A percentile compares a stretch with the other conserved stretches of the same genome.
Conservation (phyloP, 2,797 vertebrate genomes). For the Mycteria americana region DNA sequence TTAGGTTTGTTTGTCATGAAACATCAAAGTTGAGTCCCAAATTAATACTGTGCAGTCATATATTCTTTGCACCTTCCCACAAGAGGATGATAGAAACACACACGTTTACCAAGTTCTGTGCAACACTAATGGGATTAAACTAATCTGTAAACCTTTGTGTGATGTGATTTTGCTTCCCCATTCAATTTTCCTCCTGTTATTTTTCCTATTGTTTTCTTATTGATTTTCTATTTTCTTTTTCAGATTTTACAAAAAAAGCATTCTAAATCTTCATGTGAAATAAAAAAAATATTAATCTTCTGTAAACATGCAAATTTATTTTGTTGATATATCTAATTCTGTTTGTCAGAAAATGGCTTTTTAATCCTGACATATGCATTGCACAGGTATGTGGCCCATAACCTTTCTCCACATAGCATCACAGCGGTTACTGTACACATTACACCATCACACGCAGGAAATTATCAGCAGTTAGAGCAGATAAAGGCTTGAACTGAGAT, state of each 20-base stretch:
- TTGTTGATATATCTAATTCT: neutral
- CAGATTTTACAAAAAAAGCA: neutral
- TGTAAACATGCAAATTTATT: neutral
- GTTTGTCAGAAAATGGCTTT: neutral
- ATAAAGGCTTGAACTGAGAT: neutral
- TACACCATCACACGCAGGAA: neutral
- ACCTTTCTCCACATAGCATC: neutral
- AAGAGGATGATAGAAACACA: neutral
- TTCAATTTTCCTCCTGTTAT: neutral
- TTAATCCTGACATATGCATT: neutral
- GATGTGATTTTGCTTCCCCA: neutral
- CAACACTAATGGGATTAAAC: neutral
- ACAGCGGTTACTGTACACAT: neutral
- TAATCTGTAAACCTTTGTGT: neutral
- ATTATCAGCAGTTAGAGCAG: neutral
- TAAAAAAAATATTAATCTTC: neutral
- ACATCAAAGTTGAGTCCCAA: slow-evolving; percentile 58
- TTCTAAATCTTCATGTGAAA: neutral
- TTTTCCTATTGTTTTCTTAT: neutral
- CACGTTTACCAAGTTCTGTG: neutral
- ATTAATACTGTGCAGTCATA: neutral
- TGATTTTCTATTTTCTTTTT: neutral
- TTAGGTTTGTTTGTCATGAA: slow-evolving; percentile 57
- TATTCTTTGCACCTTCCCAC: slow-evolving; percentile 22
- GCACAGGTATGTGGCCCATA: neutral